Evolutionary conservation across 2,888 invertebrate genomes (phyloP).

Genomic region (Aquatica leii): DNA sequence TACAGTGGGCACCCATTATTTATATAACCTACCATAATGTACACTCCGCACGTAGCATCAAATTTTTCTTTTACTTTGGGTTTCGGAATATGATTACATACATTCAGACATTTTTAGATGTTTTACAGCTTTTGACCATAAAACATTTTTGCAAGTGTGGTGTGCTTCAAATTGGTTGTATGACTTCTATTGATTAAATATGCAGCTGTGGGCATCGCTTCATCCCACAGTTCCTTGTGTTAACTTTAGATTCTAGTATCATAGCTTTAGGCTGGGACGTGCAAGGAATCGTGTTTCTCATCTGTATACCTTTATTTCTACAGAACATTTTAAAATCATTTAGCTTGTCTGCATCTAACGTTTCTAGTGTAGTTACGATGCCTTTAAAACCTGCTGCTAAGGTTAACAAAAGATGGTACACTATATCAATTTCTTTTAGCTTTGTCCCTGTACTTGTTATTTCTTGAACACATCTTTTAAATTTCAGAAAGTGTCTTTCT

Average conservation of each 20-base stretch:
- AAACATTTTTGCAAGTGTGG: not conserved
- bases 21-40: not conserved
- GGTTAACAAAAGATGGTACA: conserved; percentile 43
- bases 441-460: conserved; percentile 42
- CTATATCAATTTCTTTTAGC: conserved; percentile 40
- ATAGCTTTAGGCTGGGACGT: too few relatives aligned
- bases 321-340: too few relatives aligned
- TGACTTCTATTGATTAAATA: too few relatives aligned
- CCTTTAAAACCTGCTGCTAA: conserved; percentile 39
- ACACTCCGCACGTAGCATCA: not conserved
- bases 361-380: conserved; percentile 42
- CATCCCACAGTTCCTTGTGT: not conserved
- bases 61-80: not conserved
- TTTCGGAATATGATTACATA: not conserved
- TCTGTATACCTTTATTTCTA: conserved; percentile 27
- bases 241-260: too few relatives aligned
- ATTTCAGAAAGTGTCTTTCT: conserved; percentile 39
- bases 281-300: too few relatives aligned
- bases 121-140: not conserved
- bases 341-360: conserved; percentile 36
- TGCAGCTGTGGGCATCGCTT: too few relatives aligned
- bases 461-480: too few relatives aligned
- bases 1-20: not conserved
- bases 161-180: not conserved
- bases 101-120: not conserved